Conservation (phyloP, 2,797 vertebrate species). For the Pangasius krempfi region DNA sequence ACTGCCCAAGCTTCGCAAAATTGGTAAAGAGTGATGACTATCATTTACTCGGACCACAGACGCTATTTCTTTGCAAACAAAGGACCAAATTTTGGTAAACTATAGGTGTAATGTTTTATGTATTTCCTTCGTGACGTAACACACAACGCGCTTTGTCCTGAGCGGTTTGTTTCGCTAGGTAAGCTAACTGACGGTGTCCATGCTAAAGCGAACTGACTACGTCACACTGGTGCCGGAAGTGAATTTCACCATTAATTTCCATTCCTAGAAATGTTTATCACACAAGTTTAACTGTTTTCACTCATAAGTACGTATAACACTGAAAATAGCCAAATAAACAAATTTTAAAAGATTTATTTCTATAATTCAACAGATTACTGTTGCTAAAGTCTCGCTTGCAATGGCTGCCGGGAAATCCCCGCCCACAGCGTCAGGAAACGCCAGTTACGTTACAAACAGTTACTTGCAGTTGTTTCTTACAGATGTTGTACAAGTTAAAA, state of each 20-base stretch:
- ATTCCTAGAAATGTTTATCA: background rate
- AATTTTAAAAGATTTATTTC: background rate
- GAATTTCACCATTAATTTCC: background rate
- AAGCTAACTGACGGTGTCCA: background rate
- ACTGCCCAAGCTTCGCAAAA: background rate
- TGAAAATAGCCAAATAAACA: background rate
- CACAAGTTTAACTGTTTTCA: background rate
- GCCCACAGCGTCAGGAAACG: too few species aligned
- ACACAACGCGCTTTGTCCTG: background rate
- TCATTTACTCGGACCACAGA: background rate
- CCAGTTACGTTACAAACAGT: background rate
- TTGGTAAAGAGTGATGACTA: background rate
- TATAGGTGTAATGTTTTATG: background rate
- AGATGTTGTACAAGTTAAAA: background rate
- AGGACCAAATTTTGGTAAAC: too few species aligned
- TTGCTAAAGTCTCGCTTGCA: background rate
- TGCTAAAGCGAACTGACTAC: background rate
- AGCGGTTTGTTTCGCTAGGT: background rate
- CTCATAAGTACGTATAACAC: background rate
- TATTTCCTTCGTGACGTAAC: background rate
- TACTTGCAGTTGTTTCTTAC: background rate
- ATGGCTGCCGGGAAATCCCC: background rate
- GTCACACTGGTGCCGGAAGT: constrained; percentile 16
- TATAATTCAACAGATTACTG: background rate
- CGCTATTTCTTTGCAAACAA: background rate